These are phyloP conservation scores for Pseudotriccus pelzelni DNA, from an alignment of 2,797 vertebrate genomes.

Conservation along the genomic window DNA sequence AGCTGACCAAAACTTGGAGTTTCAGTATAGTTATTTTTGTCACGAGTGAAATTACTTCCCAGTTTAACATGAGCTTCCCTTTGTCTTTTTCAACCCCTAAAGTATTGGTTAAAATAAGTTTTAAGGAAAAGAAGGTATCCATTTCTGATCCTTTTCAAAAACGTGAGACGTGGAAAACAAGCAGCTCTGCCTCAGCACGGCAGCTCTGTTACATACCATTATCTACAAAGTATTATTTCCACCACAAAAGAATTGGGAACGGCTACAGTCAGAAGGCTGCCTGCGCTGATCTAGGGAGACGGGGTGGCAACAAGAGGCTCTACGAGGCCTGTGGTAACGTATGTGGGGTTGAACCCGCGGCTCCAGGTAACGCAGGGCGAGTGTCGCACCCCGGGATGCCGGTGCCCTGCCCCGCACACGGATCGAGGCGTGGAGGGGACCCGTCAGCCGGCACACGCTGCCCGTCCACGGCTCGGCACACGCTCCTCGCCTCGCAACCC, in stretches of 20 bases:
- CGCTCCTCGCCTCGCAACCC: background rate
- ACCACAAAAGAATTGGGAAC: background rate
- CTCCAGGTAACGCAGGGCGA: background rate
- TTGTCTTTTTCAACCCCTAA: background rate
- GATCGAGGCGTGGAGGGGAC: background rate
- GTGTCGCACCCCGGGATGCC: accelerated
- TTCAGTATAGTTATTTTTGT: background rate
- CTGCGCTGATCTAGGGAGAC: background rate
- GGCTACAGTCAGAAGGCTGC: background rate
- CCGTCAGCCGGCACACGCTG: accelerated
- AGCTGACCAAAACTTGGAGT: background rate
- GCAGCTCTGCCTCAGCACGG: background rate
- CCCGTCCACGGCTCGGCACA: background rate
- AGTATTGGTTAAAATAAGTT: background rate
- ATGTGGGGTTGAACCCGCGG: background rate
- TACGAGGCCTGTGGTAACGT: background rate
- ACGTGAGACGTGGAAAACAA: background rate
- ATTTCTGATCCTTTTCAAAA: background rate
- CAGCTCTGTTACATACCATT: background rate
- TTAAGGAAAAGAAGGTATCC: background rate
- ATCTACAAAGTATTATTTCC: background rate
- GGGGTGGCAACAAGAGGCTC: background rate
- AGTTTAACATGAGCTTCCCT: background rate
- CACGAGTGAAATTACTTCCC: background rate
- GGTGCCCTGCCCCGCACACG: background rate